Conservation (phyloP, 2,113 vertebrate genomes). For the Meles meles region DNA sequence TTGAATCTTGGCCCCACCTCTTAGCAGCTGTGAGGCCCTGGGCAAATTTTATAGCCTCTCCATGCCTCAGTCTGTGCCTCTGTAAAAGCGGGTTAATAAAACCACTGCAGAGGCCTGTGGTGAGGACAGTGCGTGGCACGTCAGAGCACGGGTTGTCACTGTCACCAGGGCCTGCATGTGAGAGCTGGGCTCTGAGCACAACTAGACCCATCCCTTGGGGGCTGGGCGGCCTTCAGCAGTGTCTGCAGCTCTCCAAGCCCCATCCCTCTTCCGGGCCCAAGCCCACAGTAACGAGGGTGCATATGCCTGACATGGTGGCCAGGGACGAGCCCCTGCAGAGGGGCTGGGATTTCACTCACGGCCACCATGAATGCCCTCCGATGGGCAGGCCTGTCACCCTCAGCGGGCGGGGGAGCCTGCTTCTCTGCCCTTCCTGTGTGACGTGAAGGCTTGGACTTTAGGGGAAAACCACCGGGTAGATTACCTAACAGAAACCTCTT, state of each 20-base stretch:
- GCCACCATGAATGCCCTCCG: not conserved
- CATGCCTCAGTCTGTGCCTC: not conserved
- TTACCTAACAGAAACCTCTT: not conserved
- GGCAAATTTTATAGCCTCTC: not conserved
- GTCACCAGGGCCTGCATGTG: not conserved
- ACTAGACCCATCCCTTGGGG: not conserved
- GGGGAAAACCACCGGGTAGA: not conserved
- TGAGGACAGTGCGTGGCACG: not conserved
- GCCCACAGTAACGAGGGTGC: not conserved
- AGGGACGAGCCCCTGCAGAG: not conserved
- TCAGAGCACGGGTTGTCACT: not conserved
- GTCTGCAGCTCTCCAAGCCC: not conserved
- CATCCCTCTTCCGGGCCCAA: not conserved
- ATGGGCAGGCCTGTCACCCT: not conserved
- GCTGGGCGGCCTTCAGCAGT: not conserved
- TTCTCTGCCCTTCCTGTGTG: not conserved
- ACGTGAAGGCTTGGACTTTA: not conserved
- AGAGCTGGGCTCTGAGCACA: not conserved
- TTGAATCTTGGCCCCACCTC: not conserved
- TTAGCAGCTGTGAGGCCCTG: not conserved
- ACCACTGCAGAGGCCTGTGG: not conserved
- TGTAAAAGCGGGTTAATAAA: not conserved
- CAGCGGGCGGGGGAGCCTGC: not conserved
- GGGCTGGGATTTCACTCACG: not conserved
- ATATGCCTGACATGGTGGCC: accelerated